Conservation (phyloP, 2,797 vertebrate genomes). For the Lophotriccus pileatus region DNA sequence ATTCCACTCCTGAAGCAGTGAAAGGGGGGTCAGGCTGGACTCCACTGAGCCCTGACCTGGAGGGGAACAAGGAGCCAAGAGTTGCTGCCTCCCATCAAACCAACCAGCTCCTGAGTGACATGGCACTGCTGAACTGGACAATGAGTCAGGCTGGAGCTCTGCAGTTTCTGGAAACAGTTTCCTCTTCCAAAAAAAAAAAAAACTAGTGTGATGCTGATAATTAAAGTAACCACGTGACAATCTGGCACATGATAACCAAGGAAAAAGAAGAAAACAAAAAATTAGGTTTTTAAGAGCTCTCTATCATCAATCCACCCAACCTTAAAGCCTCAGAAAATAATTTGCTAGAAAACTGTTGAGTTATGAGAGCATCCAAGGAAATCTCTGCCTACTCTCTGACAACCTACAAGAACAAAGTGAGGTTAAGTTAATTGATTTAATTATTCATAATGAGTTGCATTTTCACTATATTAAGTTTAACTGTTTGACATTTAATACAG, state of each 20-base stretch:
- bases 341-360: not conserved
- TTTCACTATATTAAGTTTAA: conserved; percentile 7
- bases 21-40: not conserved
- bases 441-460: conserved; percentile 35
- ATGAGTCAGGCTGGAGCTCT: not conserved
- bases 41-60: not conserved
- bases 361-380: not conserved
- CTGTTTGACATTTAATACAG: conserved; percentile 26
- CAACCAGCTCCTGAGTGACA: not conserved
- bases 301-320: not conserved
- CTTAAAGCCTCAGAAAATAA: not conserved
- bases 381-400: conserved; percentile 8
- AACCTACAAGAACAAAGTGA: conserved; percentile 6
- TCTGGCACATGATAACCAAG: not conserved
- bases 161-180: not conserved
- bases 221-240: not conserved
- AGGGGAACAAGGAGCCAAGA: not conserved
- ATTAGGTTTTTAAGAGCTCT: not conserved
- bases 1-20: not conserved
- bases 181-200: not conserved
- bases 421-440: conserved; percentile 18
- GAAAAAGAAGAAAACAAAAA: not conserved
- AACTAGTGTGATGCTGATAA: not conserved
- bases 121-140: not conserved
- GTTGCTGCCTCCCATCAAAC: not conserved